Conservation (phyloP, 2,888 invertebrate genomes). For the Nipponacmea schrenckii region DNA sequence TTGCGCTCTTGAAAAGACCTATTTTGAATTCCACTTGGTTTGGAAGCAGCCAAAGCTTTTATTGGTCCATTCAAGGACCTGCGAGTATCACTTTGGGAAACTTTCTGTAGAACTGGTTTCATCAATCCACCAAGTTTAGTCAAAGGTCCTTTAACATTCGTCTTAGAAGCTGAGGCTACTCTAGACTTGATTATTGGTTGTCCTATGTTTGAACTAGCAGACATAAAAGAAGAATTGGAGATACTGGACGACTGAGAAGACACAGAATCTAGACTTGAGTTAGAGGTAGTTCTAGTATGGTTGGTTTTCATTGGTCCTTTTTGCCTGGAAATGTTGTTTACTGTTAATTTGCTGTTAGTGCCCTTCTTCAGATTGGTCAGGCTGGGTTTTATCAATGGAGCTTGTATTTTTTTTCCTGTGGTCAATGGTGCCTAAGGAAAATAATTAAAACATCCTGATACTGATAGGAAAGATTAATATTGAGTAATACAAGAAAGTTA, state of each 20-base stretch:
- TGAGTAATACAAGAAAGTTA: too few species aligned
- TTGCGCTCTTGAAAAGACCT: not conserved
- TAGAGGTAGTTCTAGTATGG: not conserved
- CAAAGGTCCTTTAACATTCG: not conserved
- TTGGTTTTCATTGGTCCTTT: not conserved
- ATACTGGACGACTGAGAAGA: not conserved
- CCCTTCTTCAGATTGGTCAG: constrained; percentile 2
- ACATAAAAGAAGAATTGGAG: not conserved
- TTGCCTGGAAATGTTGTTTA: constrained; percentile 10
- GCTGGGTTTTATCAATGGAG: not conserved
- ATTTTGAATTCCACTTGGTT: not conserved
- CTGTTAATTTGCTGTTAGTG: constrained; percentile 8
- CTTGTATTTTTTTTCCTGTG: constrained; percentile 10
- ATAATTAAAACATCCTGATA: too few species aligned
- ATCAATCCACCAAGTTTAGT: not conserved
- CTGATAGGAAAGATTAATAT: too few species aligned
- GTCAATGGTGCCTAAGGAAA: not conserved
- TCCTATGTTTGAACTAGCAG: not conserved
- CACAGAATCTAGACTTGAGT: not conserved
- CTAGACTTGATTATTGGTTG: not conserved
- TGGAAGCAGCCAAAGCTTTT: constrained; percentile 28
- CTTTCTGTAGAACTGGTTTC: not conserved
- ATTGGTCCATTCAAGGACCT: constrained; percentile 19
- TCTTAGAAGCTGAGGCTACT: not conserved
- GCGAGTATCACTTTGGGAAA: not conserved